A percentile compares a stretch with the other conserved stretches of the same genome.
These are phyloP conservation scores for Centruroides sculpturatus DNA, from an alignment of 1,140 invertebrate genomes.

Conservation along the genomic window DNA sequence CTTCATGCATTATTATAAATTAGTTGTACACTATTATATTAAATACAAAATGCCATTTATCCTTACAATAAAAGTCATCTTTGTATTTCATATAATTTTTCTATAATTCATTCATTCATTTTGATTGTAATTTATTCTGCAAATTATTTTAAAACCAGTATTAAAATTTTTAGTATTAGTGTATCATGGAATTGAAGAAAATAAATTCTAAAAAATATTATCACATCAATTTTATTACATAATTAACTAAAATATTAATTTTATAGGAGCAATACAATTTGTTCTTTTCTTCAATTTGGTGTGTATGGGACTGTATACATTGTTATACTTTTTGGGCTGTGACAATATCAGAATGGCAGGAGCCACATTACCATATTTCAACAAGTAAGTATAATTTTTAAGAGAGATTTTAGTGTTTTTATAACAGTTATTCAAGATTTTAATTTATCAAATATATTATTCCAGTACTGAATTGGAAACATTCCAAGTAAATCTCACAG, in stretches of 20 bases:
- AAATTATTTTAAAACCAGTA: no score
- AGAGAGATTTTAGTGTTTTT: background rate
- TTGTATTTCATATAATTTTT: no score
- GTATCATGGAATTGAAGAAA: no score
- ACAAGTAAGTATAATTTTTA: slow-evolving; percentile 40
- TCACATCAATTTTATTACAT: background rate
- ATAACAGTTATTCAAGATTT: background rate
- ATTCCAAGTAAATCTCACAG: slow-evolving; percentile 79
- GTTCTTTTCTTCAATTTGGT: slow-evolving; percentile 80
- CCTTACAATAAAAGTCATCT: no score
- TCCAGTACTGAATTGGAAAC: slow-evolving; percentile 36
- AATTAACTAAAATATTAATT: background rate
- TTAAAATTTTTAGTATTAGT: no score
- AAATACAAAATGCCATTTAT: no score
- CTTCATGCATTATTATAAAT: no score
- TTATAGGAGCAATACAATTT: slow-evolving; percentile 68
- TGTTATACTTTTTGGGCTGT: slow-evolving; percentile 83
- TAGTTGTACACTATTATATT: no score
- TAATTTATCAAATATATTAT: slow-evolving; percentile 15
- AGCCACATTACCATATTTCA: slow-evolving; percentile 82
- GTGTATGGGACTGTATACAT: slow-evolving; percentile 67
- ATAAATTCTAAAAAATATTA: no score
- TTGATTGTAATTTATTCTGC: no score
- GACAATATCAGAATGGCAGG: slow-evolving; percentile 92
- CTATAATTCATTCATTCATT: no score